Base-by-base conservation (phyloP, 2,888 invertebrate genomes). In the Imbricaverruca yamaguchii region DNA sequence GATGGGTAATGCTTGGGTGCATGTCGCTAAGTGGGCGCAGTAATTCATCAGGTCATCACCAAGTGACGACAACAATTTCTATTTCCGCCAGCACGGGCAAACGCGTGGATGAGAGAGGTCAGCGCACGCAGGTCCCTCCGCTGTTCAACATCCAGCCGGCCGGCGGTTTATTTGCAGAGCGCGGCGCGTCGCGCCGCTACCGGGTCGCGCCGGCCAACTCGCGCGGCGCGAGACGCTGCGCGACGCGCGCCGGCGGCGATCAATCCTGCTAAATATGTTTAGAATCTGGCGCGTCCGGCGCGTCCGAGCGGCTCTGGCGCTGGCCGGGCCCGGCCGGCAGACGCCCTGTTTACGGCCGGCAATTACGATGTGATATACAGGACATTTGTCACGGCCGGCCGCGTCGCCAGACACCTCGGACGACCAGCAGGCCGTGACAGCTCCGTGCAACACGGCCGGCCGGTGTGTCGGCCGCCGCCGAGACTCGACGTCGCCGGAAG, bases 221-320 rank as follows among this genome's bases (percentile, higher is more conserved):
- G 12, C 13, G 55, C 74, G 21, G 21, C 67, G 67, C 59, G 12
- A 13, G 67, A 12, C 74, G 53, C 74, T 39, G 69, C 69, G 15
- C 39, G 39, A 13, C 69, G 69, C 69, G 3, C 23, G 23, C 9
- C 67, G 67, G 39, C 23, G 23, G 12, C 61, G 61, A 69, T 69
- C 69, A 25, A 69, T 69, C 69, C 23, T 15, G 55, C 74, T 74
- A 74, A 74, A 74, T 53, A 74, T 74, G 74, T 74, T 74, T 74
- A 55, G 74, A 21, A 74, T 74, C 18, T 39, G 74, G 9, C 53
- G 12, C 59, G 59, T 59, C 59, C 59, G 59, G 12, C 59, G 59
- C 59, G 59, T 1, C 59, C 11, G 59, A 59, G 59, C 15, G 12
- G 15, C 59, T 15, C 59, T 59, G 59, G 12, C 12, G 12, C 59